Base-by-base conservation (phyloP, 2,113 vertebrate genomes). In the Meles meles region DNA sequence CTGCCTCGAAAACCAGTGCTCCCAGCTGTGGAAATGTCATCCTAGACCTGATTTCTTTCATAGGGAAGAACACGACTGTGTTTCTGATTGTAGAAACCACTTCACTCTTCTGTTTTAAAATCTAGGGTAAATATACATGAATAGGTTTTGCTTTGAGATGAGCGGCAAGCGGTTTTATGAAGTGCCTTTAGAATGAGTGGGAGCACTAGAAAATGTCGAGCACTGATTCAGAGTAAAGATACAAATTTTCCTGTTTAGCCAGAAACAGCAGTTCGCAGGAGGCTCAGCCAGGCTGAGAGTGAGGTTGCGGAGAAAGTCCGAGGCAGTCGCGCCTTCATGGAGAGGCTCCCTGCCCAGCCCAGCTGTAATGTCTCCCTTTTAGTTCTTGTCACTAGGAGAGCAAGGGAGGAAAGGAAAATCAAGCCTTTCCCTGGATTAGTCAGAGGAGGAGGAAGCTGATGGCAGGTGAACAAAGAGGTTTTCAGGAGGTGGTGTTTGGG, bases 311-410 rank as follows among this genome's bases (percentile, higher is more conserved):
- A 34, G 37, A 8, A 42, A 55, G 76, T 31, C 44, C 25, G 9
- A 18, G 80, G 27, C 0, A 25, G 39, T 18, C 13, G 0, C 9
- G 31, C 23, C 0, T 21, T 27, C 25, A 8, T 21, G 27, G 25
- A 79, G 52, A 31, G 61, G 34, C 34, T 59, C 55, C 74, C 82
- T 3, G 4, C 21, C 21, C 21, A 23, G 3, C 15, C 8, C 42
- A 14, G 39, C 55, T 31, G 3, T n/a, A 1, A 11, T n/a, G 14
- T 39, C 12, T 42, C 34, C 42, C 83, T 79, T 77, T 79, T 55
- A 57, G 39, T 29, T 84, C 47, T 31, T 31, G 12, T 85, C 65
- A 93, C 21, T 42, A 80, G 42, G 34, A 39, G 27, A 37, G 90
- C 21, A 44, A 65, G 37, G 31, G 69, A 29, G 65, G 42, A 52